Evolutionary conservation across 2,113 vertebrate species (phyloP).

Genomic region (Rallus limicola): DNA sequence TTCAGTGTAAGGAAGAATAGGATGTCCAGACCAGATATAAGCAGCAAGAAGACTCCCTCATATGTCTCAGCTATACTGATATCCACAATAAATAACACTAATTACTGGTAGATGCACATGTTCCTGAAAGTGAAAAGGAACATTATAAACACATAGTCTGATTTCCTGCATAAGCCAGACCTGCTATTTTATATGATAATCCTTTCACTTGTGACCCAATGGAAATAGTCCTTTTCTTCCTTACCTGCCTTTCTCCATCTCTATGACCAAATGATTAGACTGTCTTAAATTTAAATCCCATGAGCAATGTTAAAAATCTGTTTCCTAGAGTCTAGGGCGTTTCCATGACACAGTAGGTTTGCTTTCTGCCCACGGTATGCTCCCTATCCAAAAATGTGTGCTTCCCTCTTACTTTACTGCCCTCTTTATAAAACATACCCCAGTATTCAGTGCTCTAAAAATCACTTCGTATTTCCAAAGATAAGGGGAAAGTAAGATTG

Average conservation of each 20-base stretch:
- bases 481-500: not conserved
- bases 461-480: conserved; percentile 40
- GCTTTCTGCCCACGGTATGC: not conserved
- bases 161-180: not conserved
- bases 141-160: not conserved
- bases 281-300: not conserved
- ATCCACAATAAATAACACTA: not conserved
- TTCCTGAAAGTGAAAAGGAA: not conserved
- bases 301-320: not conserved
- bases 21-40: not conserved
- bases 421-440: not conserved
- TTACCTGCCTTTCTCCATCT: not conserved
- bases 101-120: not conserved
- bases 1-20: not conserved
- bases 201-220: not conserved
- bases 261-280: not conserved
- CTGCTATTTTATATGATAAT: not conserved
- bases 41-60: not conserved
- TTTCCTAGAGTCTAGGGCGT: not conserved
- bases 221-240: not conserved
- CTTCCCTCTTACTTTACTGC: not conserved
- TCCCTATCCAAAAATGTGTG: not conserved
- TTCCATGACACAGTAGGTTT: not conserved
- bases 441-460: not conserved
- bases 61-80: not conserved